Percentiles rank a stretch among this genome's conserved stretches.
These are phyloP conservation scores for Macroglossus sobrinus DNA, from an alignment of 2,113 vertebrate genomes.

Conservation along the genomic window DNA sequence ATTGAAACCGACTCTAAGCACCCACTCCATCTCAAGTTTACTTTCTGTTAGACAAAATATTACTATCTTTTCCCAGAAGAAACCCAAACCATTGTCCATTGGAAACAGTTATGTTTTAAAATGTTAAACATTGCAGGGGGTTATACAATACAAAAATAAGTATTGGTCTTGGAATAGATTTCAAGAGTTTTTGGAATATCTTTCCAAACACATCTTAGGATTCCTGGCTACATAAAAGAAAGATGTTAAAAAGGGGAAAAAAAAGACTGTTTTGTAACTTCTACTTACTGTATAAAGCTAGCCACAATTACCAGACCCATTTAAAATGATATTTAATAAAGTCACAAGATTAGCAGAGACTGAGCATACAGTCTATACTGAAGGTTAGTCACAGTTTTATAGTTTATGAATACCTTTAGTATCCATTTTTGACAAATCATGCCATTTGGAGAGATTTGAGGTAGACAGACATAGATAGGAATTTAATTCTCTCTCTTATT, in stretches of 20 bases:
- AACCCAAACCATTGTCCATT: constrained; percentile 25
- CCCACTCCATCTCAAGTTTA: constrained; percentile 38
- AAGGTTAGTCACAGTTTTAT: not conserved
- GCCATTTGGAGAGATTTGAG: not conserved
- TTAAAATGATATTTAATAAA: constrained; percentile 49
- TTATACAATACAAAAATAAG: constrained; percentile 57
- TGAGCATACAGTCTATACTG: not conserved
- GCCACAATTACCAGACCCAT: not conserved
- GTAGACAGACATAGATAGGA: not conserved
- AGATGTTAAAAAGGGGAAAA: not conserved
- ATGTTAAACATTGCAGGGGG: constrained; percentile 46
- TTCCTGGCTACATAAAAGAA: constrained; percentile 50
- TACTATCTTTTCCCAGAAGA: constrained; percentile 34
- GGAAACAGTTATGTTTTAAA: constrained; percentile 51
- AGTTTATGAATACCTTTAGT: not conserved
- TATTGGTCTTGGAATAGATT: constrained; percentile 50
- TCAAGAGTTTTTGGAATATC: constrained; percentile 39
- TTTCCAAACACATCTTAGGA: constrained; percentile 44
- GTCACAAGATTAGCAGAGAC: not conserved
- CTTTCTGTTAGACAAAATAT: constrained; percentile 60
- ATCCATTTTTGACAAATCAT: not conserved
- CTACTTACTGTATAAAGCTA: constrained; percentile 14
- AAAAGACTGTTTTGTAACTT: constrained; percentile 47
- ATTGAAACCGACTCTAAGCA: constrained; percentile 22
- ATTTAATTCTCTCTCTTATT: not conserved